Evolutionary conservation across 2,113 vertebrate genomes (phyloP).

Genomic region (Xenopus laevis): DNA sequence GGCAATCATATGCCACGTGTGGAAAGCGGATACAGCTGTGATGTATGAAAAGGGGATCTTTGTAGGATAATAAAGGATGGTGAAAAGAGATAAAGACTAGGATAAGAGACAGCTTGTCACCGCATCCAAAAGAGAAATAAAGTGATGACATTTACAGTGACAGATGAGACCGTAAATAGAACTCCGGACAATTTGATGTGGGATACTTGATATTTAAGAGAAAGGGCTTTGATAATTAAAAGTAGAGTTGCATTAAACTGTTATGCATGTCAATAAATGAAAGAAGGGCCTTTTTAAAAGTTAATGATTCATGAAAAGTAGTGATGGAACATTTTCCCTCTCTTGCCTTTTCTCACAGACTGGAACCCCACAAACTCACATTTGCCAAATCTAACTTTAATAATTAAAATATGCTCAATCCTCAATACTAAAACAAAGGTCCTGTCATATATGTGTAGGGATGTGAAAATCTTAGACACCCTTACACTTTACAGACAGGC

Average conservation of each 20-base stretch:
- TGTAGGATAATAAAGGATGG: conserved; percentile 86
- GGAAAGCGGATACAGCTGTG: conserved; percentile 92
- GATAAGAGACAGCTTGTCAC: conserved; percentile 86
- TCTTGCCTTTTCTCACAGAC: neutral
- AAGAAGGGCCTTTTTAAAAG: conserved; percentile 72
- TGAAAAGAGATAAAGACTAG: conserved; percentile 84
- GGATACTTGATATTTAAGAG: conserved; percentile 93
- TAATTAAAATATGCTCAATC: too few species aligned
- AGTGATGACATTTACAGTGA: conserved; percentile 95
- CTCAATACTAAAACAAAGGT: too few species aligned
- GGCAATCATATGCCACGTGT: conserved; percentile 96
- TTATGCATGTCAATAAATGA: conserved; percentile 78
- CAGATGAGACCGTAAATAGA: conserved; percentile 85
- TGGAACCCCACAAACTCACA: neutral
- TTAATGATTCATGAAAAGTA: conserved; percentile 67
- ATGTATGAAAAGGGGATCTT: conserved; percentile 81
- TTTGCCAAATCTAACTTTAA: neutral
- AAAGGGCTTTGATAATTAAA: conserved; percentile 87
- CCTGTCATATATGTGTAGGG: too few species aligned
- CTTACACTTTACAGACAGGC: too few species aligned
- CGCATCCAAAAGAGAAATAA: conserved; percentile 76
- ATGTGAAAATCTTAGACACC: too few species aligned
- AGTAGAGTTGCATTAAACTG: conserved; percentile 80
- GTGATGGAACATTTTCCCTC: conserved; percentile 8
- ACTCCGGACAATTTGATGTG: conserved; percentile 76